Evolutionary conservation across 2,113 vertebrate species (phyloP).

Genomic region (Poeciliopsis turrubarensis): DNA sequence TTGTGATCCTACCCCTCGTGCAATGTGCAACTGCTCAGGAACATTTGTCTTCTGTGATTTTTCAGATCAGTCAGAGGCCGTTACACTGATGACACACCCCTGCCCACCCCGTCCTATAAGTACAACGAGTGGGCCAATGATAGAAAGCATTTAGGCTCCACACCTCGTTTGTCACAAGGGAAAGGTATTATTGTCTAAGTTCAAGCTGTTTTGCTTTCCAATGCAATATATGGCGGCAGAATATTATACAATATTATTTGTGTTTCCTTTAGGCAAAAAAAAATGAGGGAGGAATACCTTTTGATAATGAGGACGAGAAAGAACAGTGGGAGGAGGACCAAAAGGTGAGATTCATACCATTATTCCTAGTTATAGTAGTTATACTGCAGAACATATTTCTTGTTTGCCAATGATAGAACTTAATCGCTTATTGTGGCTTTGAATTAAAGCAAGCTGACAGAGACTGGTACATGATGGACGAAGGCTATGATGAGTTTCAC

Average conservation of each 20-base stretch:
- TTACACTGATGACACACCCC: slow-evolving; percentile 87
- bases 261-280: slow-evolving; percentile 80
- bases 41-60: slow-evolving; percentile 19
- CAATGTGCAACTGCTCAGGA: neutral
- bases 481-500: slow-evolving; percentile 96
- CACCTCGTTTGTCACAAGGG: slow-evolving; percentile 91
- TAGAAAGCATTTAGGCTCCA: slow-evolving; percentile 89
- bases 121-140: slow-evolving; percentile 98
- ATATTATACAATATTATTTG: neutral
- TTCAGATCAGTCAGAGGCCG: slow-evolving; percentile 87
- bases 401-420: neutral
- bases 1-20: neutral
- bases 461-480: slow-evolving; percentile 99
- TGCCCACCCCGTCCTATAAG: slow-evolving; percentile 95
- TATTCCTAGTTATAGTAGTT: neutral
- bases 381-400: neutral
- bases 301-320: slow-evolving; percentile 91
- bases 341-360: slow-evolving; percentile 77
- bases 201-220: neutral
- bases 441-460: slow-evolving; percentile 92
- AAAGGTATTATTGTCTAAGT: slow-evolving; percentile 81
- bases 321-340: slow-evolving; percentile 97
- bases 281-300: slow-evolving; percentile 87
- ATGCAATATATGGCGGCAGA: neutral
- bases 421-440: slow-evolving; percentile 3